These are phyloP conservation scores for Phengaris arion DNA, from an alignment of 2,888 invertebrate genomes.

Conservation along the genomic window DNA sequence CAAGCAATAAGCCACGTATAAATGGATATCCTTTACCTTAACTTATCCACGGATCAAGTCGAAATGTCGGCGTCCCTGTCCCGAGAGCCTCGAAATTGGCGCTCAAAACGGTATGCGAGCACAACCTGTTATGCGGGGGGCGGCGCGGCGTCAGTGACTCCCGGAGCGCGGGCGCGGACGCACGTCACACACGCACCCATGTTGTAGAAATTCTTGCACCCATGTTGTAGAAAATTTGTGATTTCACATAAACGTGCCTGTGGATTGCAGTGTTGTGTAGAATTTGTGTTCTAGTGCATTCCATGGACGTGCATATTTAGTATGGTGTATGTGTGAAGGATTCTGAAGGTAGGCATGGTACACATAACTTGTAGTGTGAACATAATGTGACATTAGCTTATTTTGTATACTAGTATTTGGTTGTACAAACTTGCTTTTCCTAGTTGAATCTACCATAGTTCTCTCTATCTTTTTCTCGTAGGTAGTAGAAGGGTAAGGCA, in stretches of 20 bases:
- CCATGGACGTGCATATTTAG: slow-evolving; percentile 49
- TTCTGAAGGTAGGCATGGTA: slow-evolving; percentile 65
- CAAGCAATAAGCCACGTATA: slow-evolving; percentile 31
- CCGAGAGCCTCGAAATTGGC: slow-evolving; percentile 69
- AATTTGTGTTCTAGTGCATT: slow-evolving; percentile 43
- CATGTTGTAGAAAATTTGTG: slow-evolving; percentile 42
- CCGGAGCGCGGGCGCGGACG: slow-evolving; percentile 55
- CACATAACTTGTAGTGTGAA: slow-evolving; percentile 28
- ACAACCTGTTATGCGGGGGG: slow-evolving; percentile 69
- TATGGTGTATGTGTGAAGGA: slow-evolving; percentile 63
- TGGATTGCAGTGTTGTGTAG: slow-evolving; percentile 73
- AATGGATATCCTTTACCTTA: slow-evolving; percentile 48
- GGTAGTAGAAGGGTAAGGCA: neutral
- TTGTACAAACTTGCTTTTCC: too few species aligned
- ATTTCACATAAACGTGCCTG: slow-evolving; percentile 36
- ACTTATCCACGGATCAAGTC: slow-evolving; percentile 61
- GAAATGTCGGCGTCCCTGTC: slow-evolving; percentile 56
- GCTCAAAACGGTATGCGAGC: slow-evolving; percentile 67
- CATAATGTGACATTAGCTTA: too few species aligned
- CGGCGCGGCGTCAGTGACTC: slow-evolving; percentile 54
- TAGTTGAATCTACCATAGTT: neutral
- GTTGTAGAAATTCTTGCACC: slow-evolving; percentile 48
- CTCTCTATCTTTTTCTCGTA: neutral
- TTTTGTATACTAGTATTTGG: too few species aligned
- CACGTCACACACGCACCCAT: slow-evolving; percentile 49